A percentile compares a stretch with the other conserved stretches of the same genome.
Evolutionary conservation across 37 sponge, comb jelly and placozoan species (phyloP).

Genomic region (Haliclona indistincta): DNA sequence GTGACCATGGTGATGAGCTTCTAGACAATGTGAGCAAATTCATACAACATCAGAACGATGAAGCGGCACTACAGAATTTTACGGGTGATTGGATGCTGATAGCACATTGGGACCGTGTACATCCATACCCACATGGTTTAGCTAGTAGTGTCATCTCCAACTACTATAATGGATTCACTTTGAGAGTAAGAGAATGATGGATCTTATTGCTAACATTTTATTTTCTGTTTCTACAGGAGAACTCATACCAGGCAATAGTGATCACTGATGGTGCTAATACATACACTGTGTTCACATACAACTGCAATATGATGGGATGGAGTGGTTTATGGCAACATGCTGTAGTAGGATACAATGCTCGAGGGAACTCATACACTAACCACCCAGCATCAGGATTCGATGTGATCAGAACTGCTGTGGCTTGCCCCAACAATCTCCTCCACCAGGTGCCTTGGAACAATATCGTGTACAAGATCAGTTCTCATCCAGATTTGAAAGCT

Average conservation of each 20-base stretch:
- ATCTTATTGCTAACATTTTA: no score
- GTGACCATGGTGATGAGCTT: no score
- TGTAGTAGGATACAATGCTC: conserved; percentile 54
- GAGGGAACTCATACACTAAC: conserved; percentile 35
- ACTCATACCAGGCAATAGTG: conserved; percentile 73
- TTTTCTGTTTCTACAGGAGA: no score
- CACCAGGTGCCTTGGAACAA: conserved; percentile 13
- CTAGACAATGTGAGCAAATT: no score
- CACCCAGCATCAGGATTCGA: conserved; percentile 13
- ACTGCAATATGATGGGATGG: conserved; percentile 70
- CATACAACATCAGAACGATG: no score
- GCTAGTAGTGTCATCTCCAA: no score
- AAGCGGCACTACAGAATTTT: no score
- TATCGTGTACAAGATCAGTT: conserved; percentile 43
- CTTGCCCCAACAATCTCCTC: conserved; percentile 27
- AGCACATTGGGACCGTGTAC: no score
- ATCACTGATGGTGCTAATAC: conserved; percentile 57
- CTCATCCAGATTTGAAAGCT: neutral
- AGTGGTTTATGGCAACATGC: conserved; percentile 13
- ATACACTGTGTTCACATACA: conserved; percentile 70
- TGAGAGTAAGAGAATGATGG: no score
- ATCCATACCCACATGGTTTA: no score
- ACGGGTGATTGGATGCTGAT: no score
- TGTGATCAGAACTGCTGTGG: neutral
- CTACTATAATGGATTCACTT: no score